Percentiles rank a stretch among this genome's conserved stretches.
Conservation (phyloP, 2,797 vertebrate species). For the Decapterus maruadsi region DNA sequence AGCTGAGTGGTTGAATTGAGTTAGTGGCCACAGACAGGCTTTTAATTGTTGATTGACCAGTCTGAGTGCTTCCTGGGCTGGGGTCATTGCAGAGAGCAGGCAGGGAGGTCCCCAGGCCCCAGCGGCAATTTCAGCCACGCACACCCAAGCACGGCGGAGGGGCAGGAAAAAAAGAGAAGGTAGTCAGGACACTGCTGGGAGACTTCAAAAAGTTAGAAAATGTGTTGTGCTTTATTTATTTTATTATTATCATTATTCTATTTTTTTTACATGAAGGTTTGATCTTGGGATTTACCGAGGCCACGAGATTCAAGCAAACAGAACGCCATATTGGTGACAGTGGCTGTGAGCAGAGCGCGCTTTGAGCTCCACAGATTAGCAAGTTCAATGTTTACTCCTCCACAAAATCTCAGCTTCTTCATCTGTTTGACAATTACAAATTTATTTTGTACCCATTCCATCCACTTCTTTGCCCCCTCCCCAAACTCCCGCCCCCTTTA, state of each 20-base stretch:
- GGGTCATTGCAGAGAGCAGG: slow-evolving; percentile 81
- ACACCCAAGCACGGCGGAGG: slow-evolving; percentile 13
- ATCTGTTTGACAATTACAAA: slow-evolving; percentile 79
- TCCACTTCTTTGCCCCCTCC: slow-evolving; percentile 55
- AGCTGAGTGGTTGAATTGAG: slow-evolving; percentile 84
- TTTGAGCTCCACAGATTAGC: slow-evolving; percentile 68
- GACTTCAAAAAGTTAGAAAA: slow-evolving; percentile 36
- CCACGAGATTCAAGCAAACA: slow-evolving; percentile 25
- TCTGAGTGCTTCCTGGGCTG: slow-evolving; percentile 83
- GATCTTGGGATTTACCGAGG: slow-evolving; percentile 44
- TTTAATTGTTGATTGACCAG: slow-evolving; percentile 89
- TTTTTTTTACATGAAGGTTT: slow-evolving; percentile 23
- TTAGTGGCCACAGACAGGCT: slow-evolving; percentile 85
- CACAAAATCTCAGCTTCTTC: slow-evolving; percentile 68
- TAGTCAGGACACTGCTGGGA: slow-evolving; percentile 21
- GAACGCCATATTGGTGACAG: slow-evolving; percentile 20
- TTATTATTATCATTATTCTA: not conserved
- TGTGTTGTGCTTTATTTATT: slow-evolving; percentile 14
- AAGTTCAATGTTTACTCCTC: slow-evolving; percentile 70
- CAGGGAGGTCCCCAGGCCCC: slow-evolving; percentile 82
- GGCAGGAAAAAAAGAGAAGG: slow-evolving; percentile 46
- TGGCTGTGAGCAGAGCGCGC: slow-evolving; percentile 35
- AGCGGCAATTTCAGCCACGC: slow-evolving; percentile 80
- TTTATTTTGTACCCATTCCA: slow-evolving; percentile 73
- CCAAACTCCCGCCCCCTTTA: slow-evolving; percentile 45